phyloP scores from a whole-genome alignment of 2,888 invertebrate species.

The Sinelater perroti region DNA sequence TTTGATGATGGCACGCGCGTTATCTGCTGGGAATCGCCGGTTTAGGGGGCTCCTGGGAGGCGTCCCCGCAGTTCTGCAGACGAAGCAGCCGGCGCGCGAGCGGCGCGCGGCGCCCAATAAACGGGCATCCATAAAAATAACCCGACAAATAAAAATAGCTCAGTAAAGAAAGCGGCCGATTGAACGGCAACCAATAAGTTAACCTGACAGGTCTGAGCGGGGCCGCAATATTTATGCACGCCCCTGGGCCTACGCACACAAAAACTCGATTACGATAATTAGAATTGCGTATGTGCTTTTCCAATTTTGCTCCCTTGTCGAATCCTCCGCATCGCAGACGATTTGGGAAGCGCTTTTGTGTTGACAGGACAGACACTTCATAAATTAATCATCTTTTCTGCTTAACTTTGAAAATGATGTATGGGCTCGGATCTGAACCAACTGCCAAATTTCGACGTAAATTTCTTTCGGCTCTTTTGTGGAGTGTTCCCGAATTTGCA shows the following conservation, averaged over 20 bases:
- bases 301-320: no score
- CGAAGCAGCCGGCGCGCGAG: constrained; percentile 5
- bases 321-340: no score
- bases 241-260: neutral
- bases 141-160: constrained; percentile 21
- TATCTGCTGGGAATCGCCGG: constrained; percentile 19
- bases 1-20: constrained; percentile 25
- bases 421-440: no score
- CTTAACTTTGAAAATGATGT: no score
- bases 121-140: constrained; percentile 24
- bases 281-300: no score
- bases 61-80: constrained; percentile 17
- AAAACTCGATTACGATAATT: constrained; percentile 15
- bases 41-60: constrained; percentile 14
- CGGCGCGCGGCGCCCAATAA: neutral
- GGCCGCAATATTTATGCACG: constrained; percentile 11
- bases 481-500: no score
- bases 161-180: constrained; percentile 14
- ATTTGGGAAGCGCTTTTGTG: no score
- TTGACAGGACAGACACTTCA: no score
- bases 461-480: no score
- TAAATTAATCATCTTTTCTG: no score
- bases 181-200: constrained; percentile 18
- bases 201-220: constrained; percentile 19
- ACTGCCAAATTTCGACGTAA: no score